Base-by-base conservation (phyloP, 1,140 invertebrate genomes). In the Lepidurus couesii region DNA sequence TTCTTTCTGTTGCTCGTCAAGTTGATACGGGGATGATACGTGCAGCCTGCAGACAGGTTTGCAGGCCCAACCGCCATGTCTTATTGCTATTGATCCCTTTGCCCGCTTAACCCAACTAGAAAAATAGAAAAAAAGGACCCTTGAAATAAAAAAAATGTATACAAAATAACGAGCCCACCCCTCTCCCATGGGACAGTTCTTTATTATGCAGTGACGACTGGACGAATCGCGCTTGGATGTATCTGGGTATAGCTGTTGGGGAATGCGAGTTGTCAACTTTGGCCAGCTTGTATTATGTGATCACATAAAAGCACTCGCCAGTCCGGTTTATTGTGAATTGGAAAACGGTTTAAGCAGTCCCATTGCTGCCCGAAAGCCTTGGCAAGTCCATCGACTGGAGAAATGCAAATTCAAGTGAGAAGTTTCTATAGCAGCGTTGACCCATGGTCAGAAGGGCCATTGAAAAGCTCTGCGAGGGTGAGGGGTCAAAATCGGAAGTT, bases 391-490 rank as follows among this genome's bases (percentile, higher is more conserved):
- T 65, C 21, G 53, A 16, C 21, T 21, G 53, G 21, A 65, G 53
- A 21, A 65, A 65, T 65, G 53, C 53, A 65, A 65, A 65, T 65
- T 65, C 16, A 21, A 13, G 53, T 65, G 13, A 65, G 53, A 16
- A 11, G 21, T 7, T 65, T 9, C 6, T 21, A 16, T 65, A 16
- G 53, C 53, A 21, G 53, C 53, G 21, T 65, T 65, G 53, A 65
- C 53, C 53, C 53, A 16, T 65, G 21, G 21, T 65, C 53, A n/a
- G 21, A 9, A 1, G 53, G 34, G 34, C 34, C 34, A 13, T 65
- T 65, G 53, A 65, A 65, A 65, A 65, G 53, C 16, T 65, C 21
- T 65, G 21, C 53, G 53, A 65, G 21, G 53, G 53, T 65, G 53
- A 65, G 21, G 21, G 21, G 34, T 34, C 34, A n/a, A 65, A 65